Evolutionary conservation across 1,140 invertebrate genomes (phyloP).

Genomic region (Drosophila ambigua): DNA sequence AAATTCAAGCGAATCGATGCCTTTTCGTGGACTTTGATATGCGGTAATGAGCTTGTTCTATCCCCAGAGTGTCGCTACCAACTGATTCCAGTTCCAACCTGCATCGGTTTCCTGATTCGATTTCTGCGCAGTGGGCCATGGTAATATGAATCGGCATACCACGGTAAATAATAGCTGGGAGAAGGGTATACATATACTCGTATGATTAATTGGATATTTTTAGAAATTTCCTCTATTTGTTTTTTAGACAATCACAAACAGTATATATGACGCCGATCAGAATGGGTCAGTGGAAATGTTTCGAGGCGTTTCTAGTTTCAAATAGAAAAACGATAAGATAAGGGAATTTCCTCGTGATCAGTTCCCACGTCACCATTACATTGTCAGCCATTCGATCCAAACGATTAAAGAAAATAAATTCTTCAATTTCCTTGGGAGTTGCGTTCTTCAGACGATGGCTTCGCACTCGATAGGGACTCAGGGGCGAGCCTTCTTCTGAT

Average conservation of each 20-base stretch:
- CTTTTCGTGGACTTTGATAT: conserved; percentile 50
- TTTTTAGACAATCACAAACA: background rate
- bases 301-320: background rate
- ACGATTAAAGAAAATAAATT: conserved; percentile 1
- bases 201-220: conserved; percentile 16
- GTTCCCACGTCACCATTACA: conserved; percentile 9
- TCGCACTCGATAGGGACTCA: conserved; percentile 38
- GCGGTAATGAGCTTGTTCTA: conserved; percentile 46
- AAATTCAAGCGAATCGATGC: conserved; percentile 40
- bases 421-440: background rate
- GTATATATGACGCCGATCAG: conserved; percentile 9
- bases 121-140: conserved; percentile 40
- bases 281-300: conserved; percentile 33
- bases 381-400: conserved; percentile 3
- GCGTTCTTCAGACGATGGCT: too few species aligned
- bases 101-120: background rate
- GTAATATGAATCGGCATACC: conserved; percentile 1
- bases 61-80: conserved; percentile 17
- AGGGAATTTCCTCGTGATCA: conserved; percentile 10
- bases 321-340: conserved; percentile 8
- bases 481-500: conserved; percentile 13
- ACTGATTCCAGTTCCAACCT: conserved; percentile 42
- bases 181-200: conserved; percentile 9
- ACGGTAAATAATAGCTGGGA: background rate
- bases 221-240: background rate